phyloP scores from a whole-genome alignment of 2,888 invertebrate genomes.

The Erpobdella octoculata region DNA sequence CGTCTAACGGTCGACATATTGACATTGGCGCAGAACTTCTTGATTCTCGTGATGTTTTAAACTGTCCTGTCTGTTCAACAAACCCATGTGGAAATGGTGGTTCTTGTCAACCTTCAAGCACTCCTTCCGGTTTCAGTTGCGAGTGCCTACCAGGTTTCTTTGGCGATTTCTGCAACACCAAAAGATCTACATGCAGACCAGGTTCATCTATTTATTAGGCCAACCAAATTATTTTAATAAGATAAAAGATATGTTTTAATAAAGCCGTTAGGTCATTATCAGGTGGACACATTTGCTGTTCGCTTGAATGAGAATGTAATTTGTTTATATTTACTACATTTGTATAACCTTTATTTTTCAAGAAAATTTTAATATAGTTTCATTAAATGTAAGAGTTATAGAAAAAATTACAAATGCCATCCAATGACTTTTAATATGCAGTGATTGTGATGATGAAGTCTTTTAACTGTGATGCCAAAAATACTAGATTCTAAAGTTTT shows the following conservation, averaged over 20 bases:
- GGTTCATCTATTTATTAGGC: too few species aligned
- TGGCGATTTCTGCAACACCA: not conserved
- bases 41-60: not conserved
- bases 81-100: constrained; percentile 14
- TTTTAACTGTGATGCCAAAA: too few species aligned
- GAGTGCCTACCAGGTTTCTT: not conserved
- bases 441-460: not conserved
- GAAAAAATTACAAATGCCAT: not conserved
- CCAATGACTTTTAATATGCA: not conserved
- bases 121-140: not conserved
- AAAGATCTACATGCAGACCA: too few species aligned
- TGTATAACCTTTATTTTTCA: not conserved
- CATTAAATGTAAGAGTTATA: not conserved
- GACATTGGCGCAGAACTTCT: not conserved
- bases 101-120: not conserved
- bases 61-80: constrained; percentile 13
- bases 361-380: not conserved
- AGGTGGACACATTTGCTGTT: too few species aligned
- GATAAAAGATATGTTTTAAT: too few species aligned
- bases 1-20: not conserved
- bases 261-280: too few species aligned
- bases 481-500: too few species aligned
- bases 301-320: not conserved
- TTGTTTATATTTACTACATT: not conserved
- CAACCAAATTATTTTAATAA: too few species aligned